phyloP scores from a whole-genome alignment of 2,113 vertebrate species.

The Spermophilus dauricus region DNA sequence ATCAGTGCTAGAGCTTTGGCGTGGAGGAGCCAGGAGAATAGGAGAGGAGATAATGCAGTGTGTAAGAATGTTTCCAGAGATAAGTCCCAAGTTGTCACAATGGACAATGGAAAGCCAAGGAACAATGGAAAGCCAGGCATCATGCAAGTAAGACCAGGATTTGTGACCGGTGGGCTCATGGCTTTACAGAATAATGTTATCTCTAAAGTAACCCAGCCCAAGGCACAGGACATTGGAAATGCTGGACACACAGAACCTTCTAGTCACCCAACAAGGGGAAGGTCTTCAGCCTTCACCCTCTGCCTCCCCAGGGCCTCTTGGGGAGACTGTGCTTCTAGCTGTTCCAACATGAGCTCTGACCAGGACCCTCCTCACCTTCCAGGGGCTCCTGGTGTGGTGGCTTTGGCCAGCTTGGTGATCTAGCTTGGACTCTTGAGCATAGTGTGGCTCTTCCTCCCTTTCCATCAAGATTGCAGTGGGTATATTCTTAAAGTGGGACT shows the following conservation, averaged over 20 bases:
- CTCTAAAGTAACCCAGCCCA: background rate
- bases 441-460: background rate
- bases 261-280: too few species aligned
- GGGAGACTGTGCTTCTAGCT: background rate
- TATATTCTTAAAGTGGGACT: background rate
- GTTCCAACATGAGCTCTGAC: background rate
- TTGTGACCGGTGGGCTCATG: background rate
- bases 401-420: too few species aligned
- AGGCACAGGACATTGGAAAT: background rate
- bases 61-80: background rate
- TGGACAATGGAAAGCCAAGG: background rate
- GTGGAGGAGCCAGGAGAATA: background rate
- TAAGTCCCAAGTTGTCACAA: background rate
- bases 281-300: background rate
- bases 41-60: background rate
- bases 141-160: background rate
- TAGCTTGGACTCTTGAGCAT: fast-evolving
- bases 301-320: background rate
- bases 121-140: background rate
- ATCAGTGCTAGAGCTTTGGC: background rate
- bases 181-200: background rate
- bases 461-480: background rate
- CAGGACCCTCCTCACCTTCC: background rate
- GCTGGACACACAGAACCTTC: fast-evolving
- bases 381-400: background rate